Base-by-base conservation (phyloP, 2,797 vertebrate genomes). In the Ptychobarbus kaznakovi region DNA sequence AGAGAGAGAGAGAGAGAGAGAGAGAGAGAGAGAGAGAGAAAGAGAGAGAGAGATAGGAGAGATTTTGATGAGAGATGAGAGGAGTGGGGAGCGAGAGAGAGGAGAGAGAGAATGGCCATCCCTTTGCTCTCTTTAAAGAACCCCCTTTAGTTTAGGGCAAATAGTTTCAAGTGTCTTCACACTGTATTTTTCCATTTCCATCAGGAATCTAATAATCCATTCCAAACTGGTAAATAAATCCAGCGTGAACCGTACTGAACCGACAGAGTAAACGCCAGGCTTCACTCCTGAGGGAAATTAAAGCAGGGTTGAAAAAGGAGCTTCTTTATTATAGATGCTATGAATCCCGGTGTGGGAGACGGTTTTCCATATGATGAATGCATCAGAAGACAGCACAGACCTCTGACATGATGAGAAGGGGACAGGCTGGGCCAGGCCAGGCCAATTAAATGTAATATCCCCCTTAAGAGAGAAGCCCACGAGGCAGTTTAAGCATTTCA, bases 251-350 rank as follows among this genome's bases (percentile, higher is more conserved):
- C 32, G 32, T 32, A 73, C 49, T 58, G 87, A 90, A 92, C 91
- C 93, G 92, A 92, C 83, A 87, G 82, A 81, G 84, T 87, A 87
- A 91, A 90, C 85, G 84, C 70, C 63, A 89, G 87, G 84, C 63
- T n/a, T 84, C 40, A 65, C 88, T 92, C 90, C 91, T 79, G 88
- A 92, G 93, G 93, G 93, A 93, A 95, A 95, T 92, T 93, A 89
- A 87, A 92, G 86, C 78, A 70, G 83, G 91, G 25, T 90, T 89
- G 85, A 92, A 92, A 90, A 87, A 89, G 91, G 89, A 86, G 77
- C 86, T 91, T 90, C 88, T 88, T 90, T 87, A 83, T 91, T 90
- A 92, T 88, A 88, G 85, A 49, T 51, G 56, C n/a, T 32, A 25
- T 51, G 16, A 80, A 73, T 32, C n/a, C 80, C 0, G 0, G 51